Conservation (phyloP, 2,888 invertebrate genomes). For the Brachypalpus laphriformis region DNA sequence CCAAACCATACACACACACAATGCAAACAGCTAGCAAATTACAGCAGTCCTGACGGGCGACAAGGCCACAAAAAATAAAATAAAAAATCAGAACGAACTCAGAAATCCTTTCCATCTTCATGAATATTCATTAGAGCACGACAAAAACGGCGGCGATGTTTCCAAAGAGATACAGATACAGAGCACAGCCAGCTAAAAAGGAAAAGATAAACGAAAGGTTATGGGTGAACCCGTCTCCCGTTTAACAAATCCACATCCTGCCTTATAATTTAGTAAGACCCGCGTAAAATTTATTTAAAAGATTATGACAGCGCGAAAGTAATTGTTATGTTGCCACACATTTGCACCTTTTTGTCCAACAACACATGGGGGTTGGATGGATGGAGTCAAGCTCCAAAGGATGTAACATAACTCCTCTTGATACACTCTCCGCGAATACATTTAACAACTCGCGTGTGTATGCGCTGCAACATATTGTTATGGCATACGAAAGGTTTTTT, state of each 20-base stretch:
- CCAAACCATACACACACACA: constrained; percentile 26
- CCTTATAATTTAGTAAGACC: constrained; percentile 34
- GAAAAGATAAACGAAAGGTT: constrained; percentile 22
- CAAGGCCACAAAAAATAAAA: constrained; percentile 20
- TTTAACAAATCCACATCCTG: constrained; percentile 36
- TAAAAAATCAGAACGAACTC: constrained; percentile 1
- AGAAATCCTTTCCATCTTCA: constrained; percentile 36
- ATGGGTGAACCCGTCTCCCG: constrained; percentile 3
- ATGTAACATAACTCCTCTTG: too few relatives aligned
- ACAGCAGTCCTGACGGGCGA: constrained; percentile 18
- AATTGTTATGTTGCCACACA: constrained; percentile 24
- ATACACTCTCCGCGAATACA: background rate
- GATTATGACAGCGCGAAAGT: constrained; percentile 46
- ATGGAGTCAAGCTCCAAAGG: too few relatives aligned
- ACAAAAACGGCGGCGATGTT: background rate
- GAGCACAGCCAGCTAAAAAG: background rate
- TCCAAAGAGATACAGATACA: background rate
- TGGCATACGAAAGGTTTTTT: constrained; percentile 3
- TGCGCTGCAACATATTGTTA: constrained; percentile 34
- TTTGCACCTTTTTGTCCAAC: constrained; percentile 21
- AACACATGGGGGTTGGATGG: too few relatives aligned
- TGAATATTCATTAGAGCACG: constrained; percentile 58
- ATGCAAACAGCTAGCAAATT: constrained; percentile 26
- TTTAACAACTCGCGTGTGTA: too few relatives aligned
- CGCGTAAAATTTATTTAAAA: constrained; percentile 44